These are phyloP conservation scores for Esox masquinongy DNA, from an alignment of 2,797 vertebrate species.

Conservation along the genomic window DNA sequence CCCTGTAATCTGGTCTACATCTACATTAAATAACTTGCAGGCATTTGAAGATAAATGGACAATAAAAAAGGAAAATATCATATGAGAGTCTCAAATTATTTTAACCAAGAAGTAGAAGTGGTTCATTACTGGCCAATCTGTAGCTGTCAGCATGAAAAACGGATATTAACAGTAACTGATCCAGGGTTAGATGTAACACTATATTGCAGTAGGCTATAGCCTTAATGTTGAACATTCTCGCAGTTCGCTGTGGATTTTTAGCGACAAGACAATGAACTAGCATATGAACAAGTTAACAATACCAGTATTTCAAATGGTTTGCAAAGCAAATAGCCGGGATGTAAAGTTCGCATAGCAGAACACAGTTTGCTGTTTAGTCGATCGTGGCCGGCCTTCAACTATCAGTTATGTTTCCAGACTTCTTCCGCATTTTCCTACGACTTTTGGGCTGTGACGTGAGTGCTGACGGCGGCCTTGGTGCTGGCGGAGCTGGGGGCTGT, in stretches of 20 bases:
- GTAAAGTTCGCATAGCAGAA: background rate
- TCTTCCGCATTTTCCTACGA: constrained; percentile 92
- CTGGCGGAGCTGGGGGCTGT: constrained; percentile 89
- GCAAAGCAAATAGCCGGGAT: background rate
- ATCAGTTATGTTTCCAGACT: constrained; percentile 72
- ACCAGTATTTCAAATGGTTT: background rate
- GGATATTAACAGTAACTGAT: background rate
- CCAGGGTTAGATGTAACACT: background rate
- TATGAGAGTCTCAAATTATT: background rate
- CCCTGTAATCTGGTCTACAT: background rate
- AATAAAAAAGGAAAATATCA: background rate
- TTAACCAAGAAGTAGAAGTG: background rate
- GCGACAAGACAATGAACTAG: background rate
- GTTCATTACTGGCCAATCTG: background rate
- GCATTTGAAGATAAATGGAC: background rate
- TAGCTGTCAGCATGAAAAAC: background rate
- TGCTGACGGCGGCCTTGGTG: constrained; percentile 92
- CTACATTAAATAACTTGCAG: background rate
- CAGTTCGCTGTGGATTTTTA: background rate
- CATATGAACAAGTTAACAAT: background rate
- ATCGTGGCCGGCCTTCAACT: constrained; percentile 19
- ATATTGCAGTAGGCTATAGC: background rate
- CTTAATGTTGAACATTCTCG: background rate
- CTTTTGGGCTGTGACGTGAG: constrained; percentile 94
- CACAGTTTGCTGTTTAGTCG: background rate